Evolutionary conservation across 2,888 invertebrate genomes (phyloP).

Genomic region (Hydriomena furcata): DNA sequence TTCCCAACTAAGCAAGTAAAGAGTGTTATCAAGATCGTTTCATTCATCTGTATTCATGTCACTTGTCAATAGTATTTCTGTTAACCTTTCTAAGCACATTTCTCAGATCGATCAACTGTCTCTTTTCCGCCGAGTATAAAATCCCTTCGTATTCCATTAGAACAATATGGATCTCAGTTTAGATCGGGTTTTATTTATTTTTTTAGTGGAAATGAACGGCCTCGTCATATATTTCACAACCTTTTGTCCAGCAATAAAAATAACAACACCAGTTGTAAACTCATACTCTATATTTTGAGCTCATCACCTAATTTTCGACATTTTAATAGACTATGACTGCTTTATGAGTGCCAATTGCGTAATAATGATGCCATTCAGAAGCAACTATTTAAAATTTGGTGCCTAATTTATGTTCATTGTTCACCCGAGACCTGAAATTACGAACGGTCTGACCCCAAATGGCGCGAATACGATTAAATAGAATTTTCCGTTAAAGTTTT

Average conservation of each 20-base stretch:
- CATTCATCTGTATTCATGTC: conserved; percentile 36
- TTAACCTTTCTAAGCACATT: conserved; percentile 35
- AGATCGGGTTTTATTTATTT: conserved; percentile 20
- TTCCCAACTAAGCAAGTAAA: conserved; percentile 25
- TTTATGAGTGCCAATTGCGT: conserved; percentile 49
- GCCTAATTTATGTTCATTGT: conserved; percentile 35
- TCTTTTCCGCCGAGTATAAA: conserved; percentile 22
- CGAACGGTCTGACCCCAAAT: conserved; percentile 13
- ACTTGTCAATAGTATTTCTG: conserved; percentile 31
- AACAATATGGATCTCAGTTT: conserved; percentile 14
- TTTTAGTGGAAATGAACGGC: conserved; percentile 22
- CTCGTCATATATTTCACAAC: conserved; percentile 23
- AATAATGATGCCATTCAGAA: conserved; percentile 41
- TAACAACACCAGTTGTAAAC: conserved; percentile 24
- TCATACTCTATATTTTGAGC: conserved; percentile 35
- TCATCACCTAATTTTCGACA: conserved; percentile 45
- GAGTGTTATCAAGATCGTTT: conserved; percentile 37
- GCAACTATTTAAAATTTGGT: conserved; percentile 34
- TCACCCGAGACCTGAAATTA: conserved; percentile 30
- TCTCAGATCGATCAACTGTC: conserved; percentile 30
- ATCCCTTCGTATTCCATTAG: conserved; percentile 19
- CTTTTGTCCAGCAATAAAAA: conserved; percentile 33
- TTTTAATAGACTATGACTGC: conserved; percentile 54
- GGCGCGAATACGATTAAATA: conserved; percentile 4
- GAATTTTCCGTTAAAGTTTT: conserved; percentile 15